Base-by-base conservation (phyloP, 2,888 invertebrate species). In the Pseudococcus longispinus region DNA sequence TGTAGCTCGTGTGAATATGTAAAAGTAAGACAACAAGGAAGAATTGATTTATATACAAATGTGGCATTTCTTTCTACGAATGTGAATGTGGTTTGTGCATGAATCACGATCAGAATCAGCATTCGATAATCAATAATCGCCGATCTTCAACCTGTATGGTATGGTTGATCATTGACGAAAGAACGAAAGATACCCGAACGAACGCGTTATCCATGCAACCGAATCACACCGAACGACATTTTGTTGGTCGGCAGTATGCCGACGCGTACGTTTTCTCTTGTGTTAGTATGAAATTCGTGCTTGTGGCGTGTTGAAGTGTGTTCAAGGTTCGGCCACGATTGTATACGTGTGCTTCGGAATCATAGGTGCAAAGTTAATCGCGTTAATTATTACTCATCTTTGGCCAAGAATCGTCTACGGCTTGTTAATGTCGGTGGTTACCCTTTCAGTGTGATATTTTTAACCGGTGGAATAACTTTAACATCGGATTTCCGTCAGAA, bases 341-440 rank as follows among this genome's bases (percentile, higher is more conserved):
- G 88, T 80, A 88, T 88, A 83, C 88, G 77, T 88, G 85, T 88
- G 88, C 84, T 65, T 85, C 83, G 20, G 46, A 86, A 60, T 60
- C 60, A 11, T 60, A 60, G 60, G 60, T 87, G 80, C 51, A 51
- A 82, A 32, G 55, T 37, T 82, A 60, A 82, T 82, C 77, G 77
- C 5, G n/a, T 20, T 80, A 15, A 29, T 70, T n/a, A 37, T 80
- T 80, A 42, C 74, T 80, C 77, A 80, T 80, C n/a, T 80, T 37
- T 42, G 42, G 77, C 20, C 20, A 42, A 26, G 77, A 80, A 80
- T 80, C 26, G 42, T 26, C 77, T 23, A 18, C 20, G 1, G 18
- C 13, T 20, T 32, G 42, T 1, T 20, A 18, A n/a, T 74, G 74
- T 42, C 77, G 42, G 29, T 29, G 29, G 29, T 70, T 70, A 29